Base-by-base conservation (phyloP, 1,140 invertebrate species). In the Pseudomyrmex concolor region DNA sequence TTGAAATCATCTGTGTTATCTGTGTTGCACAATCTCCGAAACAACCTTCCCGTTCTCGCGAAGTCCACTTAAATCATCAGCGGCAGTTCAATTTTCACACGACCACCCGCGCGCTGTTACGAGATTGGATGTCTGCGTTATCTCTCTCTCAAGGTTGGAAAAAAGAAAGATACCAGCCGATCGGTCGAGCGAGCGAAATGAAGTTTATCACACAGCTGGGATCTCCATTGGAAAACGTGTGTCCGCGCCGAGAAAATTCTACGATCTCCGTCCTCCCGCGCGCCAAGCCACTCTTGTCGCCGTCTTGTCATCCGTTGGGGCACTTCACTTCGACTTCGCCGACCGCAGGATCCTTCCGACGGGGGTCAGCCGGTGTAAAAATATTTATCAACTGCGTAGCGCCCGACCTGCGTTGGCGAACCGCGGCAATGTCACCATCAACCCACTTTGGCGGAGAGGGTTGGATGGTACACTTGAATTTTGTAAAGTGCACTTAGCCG, bases 141-240 rank as follows among this genome's bases (percentile, higher is more conserved):
- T 87, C 80, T 86, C 51, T 86, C 51, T 22, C 13, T n/a, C 70
- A 5, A n/a, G 50, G 22, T 48, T 2, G 25, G 62, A 51, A 62
- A 60, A 71, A 78, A 62, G 43, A 54, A 66, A 84, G 86, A 84
- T 71, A 88, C 86, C 73, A 86, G 74, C 43, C 77, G 85, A 72
- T 72, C 77, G 83, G 76, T 54, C 67, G 85, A 45, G 63, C 59
- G 15, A 22, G 67, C 77, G 83, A 85, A 85, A 88, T 88, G 87
- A 88, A 88, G 86, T 88, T 88, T 88, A 88, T 88, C 87, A 60
- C 87, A 57, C 87, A 88, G 86, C 87, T 88, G 86, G 87, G 86
- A 88, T 88, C 87, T 88, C 87, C 87, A 88, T 88, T 83, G 87
- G 87, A 51, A 78, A 88, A 87, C 76, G 86, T 71, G 85, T 54